phyloP scores from a whole-genome alignment of 2,797 vertebrate genomes.

The Paguma larvata region DNA sequence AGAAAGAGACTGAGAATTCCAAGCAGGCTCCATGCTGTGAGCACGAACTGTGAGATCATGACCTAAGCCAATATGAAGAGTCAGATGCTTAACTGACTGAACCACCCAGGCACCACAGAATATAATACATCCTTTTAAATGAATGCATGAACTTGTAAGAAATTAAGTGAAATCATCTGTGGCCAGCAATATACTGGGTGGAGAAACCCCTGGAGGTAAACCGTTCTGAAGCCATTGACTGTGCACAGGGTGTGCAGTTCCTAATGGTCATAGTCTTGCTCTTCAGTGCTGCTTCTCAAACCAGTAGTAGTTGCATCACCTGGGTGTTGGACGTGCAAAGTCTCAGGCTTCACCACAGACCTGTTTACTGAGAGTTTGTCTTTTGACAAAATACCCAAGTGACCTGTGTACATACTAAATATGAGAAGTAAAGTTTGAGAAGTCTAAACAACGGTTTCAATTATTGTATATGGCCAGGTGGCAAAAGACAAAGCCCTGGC shows the following conservation, averaged over 20 bases:
- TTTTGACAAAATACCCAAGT: neutral
- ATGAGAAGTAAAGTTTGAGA: neutral
- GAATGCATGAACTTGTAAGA: neutral
- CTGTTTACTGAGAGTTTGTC: neutral
- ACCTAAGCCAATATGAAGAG: too few species aligned
- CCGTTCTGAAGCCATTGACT: too few species aligned
- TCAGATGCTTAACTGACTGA: too few species aligned
- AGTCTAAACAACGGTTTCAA: neutral
- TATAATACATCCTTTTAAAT: neutral
- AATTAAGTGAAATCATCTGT: neutral
- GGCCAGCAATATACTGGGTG: neutral
- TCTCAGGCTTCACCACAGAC: neutral
- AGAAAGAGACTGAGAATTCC: too few species aligned
- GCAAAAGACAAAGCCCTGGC: neutral
- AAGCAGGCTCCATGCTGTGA: too few species aligned
- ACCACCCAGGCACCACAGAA: too few species aligned
- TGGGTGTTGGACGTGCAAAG: neutral
- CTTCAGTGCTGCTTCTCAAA: neutral
- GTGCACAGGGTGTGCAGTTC: accelerated
- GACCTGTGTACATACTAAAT: neutral
- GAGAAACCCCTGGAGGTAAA: neutral
- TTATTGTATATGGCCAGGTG: neutral
- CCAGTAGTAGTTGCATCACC: neutral
- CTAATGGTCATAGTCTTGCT: neutral
- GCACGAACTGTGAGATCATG: too few species aligned